phyloP scores from a whole-genome alignment of 1,140 invertebrate genomes.

The Zaprionus taronus region DNA sequence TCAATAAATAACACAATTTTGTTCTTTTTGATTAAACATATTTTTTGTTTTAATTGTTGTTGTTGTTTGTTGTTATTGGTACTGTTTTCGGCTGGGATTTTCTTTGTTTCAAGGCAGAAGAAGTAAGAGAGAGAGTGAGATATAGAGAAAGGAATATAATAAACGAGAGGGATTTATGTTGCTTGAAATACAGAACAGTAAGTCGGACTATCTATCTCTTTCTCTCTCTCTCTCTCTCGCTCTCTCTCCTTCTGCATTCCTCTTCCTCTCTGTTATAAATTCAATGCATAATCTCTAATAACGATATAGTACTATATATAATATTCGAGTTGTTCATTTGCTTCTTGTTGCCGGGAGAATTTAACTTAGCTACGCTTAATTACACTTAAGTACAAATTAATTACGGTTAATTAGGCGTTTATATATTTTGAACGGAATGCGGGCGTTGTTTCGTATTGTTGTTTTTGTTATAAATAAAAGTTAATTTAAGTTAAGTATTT shows the following conservation, averaged over 20 bases:
- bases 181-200: no score
- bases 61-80: slow-evolving; percentile 4
- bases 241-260: background rate
- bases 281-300: slow-evolving; percentile 43
- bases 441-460: slow-evolving; percentile 26
- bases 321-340: slow-evolving; percentile 73
- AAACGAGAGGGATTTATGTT: slow-evolving; percentile 14
- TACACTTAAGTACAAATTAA: slow-evolving; percentile 26
- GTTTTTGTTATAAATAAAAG: slow-evolving; percentile 19
- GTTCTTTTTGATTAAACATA: slow-evolving; percentile 36
- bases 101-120: background rate
- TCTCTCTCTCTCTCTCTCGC: background rate
- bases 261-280: slow-evolving; percentile 35
- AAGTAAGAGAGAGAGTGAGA: background rate
- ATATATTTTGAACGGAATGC: slow-evolving; percentile 66
- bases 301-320: slow-evolving; percentile 20
- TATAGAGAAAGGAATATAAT: background rate
- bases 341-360: slow-evolving; percentile 37
- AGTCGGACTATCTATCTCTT: no score
- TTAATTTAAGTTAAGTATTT: slow-evolving; percentile 52
- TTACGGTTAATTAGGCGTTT: slow-evolving; percentile 19
- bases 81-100: background rate
- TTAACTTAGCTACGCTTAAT: slow-evolving; percentile 6
- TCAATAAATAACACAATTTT: background rate
- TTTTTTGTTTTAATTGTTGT: slow-evolving; percentile 44